Evolutionary conservation across 1,140 invertebrate species (phyloP).

Genomic region (Helicoverpa zea): DNA sequence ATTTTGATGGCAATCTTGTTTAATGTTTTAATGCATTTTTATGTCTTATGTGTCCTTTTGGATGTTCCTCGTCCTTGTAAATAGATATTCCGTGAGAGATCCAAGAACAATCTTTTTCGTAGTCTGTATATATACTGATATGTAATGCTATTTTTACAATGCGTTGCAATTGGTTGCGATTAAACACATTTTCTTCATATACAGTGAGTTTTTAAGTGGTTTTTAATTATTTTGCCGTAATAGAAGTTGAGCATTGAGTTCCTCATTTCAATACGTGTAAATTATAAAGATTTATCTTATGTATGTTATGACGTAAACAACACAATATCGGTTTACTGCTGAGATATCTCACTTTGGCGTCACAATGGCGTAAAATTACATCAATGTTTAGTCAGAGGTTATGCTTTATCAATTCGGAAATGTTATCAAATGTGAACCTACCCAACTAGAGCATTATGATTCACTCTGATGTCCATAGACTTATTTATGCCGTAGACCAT

Average conservation of each 20-base stretch:
- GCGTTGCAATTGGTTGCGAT: too few relatives aligned
- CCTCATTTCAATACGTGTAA: too few relatives aligned
- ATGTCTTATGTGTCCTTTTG: background rate
- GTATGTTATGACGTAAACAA: too few relatives aligned
- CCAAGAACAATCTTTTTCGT: background rate
- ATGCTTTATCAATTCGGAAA: background rate
- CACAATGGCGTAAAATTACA: background rate
- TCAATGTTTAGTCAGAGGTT: background rate
- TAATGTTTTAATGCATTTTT: slow-evolving; percentile 44
- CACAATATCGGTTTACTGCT: slow-evolving; percentile 4
- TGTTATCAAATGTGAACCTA: background rate
- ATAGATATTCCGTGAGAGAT: background rate
- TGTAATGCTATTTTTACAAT: too few relatives aligned
- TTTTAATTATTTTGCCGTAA: too few relatives aligned
- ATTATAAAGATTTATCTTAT: too few relatives aligned
- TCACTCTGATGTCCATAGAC: background rate
- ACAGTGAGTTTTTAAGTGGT: too few relatives aligned
- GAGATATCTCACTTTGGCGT: background rate
- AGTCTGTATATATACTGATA: background rate
- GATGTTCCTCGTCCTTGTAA: background rate
- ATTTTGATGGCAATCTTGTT: slow-evolving; percentile 49
- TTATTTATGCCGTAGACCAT: too few relatives aligned
- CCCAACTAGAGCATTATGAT: background rate
- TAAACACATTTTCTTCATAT: too few relatives aligned
- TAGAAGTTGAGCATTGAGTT: too few relatives aligned